These are phyloP conservation scores for Amazonetta brasiliensis DNA, from an alignment of 2,797 vertebrate species.

Conservation along the genomic window DNA sequence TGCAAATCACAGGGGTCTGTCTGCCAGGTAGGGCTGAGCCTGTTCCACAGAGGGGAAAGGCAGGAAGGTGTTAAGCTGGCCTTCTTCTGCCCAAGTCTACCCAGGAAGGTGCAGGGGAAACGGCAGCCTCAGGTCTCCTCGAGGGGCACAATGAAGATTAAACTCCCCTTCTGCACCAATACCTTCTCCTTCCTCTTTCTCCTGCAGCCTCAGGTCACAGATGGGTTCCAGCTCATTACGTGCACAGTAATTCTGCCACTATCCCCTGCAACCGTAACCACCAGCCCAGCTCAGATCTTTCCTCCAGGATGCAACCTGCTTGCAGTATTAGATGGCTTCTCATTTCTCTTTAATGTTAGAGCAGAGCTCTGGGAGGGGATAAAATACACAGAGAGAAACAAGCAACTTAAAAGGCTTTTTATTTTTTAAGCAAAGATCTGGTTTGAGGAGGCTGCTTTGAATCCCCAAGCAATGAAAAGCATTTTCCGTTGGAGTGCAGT, in stretches of 20 bases:
- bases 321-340: conserved; percentile 49
- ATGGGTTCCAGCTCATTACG: conserved; percentile 59
- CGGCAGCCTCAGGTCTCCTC: conserved; percentile 27
- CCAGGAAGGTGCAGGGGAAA: background rate
- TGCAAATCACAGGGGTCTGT: background rate
- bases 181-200: conserved; percentile 44
- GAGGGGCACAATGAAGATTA: conserved; percentile 49
- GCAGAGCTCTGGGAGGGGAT: conserved; percentile 41
- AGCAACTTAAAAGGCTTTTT: conserved; percentile 66
- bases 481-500: background rate
- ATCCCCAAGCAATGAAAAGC: conserved; percentile 37
- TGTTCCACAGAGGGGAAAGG: background rate
- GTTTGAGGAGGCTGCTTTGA: conserved; percentile 33
- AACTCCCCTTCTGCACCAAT: conserved; percentile 7
- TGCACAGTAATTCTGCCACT: conserved; percentile 46
- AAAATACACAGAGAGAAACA: conserved; percentile 52
- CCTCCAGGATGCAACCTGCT: conserved; percentile 61
- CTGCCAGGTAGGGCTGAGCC: background rate
- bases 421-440: conserved; percentile 66
- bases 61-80: background rate
- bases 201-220: conserved; percentile 43
- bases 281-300: conserved; percentile 43
- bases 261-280: conserved; percentile 28
- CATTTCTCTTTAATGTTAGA: conserved; percentile 63
- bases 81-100: background rate